Base-by-base conservation (phyloP, 2,113 vertebrate genomes). In the Petrocephalus zakoni region DNA sequence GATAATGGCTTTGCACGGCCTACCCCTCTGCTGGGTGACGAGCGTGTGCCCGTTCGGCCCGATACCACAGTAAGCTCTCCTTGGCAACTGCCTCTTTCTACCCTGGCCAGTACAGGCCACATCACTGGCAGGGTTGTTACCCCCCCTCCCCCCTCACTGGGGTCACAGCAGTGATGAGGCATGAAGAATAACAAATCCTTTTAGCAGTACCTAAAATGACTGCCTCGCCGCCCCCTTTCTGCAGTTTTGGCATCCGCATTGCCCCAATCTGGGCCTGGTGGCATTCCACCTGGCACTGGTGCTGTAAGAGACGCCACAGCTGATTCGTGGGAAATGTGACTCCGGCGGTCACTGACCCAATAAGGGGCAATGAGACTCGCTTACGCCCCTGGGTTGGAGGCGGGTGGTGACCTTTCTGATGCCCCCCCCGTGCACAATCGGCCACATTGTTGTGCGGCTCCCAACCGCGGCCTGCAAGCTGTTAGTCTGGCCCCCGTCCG, bases 401-500 rank as follows among this genome's bases (percentile, higher is more conserved):
- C 46, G 89, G 90, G 88, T 68, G 84, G 52, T 84, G 87, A 47
- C 84, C 88, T 64, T 58, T 37, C 56, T 85, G 25, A 29, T 83
- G 72, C 83, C 68, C 86, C 87, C 86, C 46, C 13, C 51, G 42
- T 93, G 93, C 94, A 95, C 95, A 95, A 95, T 95, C 95, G 93
- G 90, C 56, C 93, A 93, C 93, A 95, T 96, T 96, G 95, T 95
- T 93, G 93, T 91, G 94, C 91, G 93, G 91, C 94, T 94, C 93
- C 93, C 93, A 92, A 94, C 94, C 94, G 93, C 94, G 94, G 81
- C 93, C 94, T 92, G 94, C 95, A 95, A 95, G 95, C 95, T 96
- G 95, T 95, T 95, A 94, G 92, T 90, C 81, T 93, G 95, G 95
- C 95, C 94, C 94, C 95, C 94, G 93, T 95, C 94, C 95, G 95